Conservation (phyloP, 2,113 vertebrate species). For the Pitta sordida region DNA sequence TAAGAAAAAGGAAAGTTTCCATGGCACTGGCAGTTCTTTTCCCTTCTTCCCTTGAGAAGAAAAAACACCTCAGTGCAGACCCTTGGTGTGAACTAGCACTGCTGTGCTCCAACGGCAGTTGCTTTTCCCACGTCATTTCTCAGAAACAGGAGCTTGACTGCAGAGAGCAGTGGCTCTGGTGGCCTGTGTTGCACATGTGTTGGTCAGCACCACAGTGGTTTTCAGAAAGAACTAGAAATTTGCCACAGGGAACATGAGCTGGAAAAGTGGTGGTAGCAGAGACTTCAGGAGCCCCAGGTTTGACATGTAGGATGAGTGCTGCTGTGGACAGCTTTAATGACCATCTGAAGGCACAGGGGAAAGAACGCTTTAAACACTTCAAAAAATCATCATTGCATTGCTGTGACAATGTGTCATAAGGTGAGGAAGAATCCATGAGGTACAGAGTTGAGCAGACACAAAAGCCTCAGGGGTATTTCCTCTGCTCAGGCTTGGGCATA, state of each 20-base stretch:
- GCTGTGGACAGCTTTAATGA: background rate
- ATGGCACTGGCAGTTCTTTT: background rate
- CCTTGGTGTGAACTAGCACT: background rate
- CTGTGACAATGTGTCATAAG: background rate
- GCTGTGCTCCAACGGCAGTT: background rate
- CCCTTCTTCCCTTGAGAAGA: background rate
- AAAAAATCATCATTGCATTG: background rate
- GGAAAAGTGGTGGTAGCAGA: background rate
- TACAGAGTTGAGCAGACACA: background rate
- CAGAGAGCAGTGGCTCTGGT: background rate
- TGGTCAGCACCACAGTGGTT: background rate
- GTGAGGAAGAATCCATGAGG: background rate
- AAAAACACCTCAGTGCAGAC: background rate
- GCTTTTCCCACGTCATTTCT: background rate
- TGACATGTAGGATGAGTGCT: background rate
- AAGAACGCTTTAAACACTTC: background rate
- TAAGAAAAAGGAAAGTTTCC: background rate
- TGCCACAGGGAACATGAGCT: background rate
- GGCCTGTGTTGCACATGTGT: fast-evolving
- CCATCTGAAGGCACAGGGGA: background rate
- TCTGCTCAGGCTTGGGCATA: background rate
- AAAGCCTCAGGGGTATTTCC: background rate
- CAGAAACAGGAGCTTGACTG: background rate
- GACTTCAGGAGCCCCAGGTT: background rate
- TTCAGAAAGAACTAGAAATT: background rate